Evolutionary conservation across 2,797 vertebrate species (phyloP).

Genomic region (Pyrocephalus nanus): DNA sequence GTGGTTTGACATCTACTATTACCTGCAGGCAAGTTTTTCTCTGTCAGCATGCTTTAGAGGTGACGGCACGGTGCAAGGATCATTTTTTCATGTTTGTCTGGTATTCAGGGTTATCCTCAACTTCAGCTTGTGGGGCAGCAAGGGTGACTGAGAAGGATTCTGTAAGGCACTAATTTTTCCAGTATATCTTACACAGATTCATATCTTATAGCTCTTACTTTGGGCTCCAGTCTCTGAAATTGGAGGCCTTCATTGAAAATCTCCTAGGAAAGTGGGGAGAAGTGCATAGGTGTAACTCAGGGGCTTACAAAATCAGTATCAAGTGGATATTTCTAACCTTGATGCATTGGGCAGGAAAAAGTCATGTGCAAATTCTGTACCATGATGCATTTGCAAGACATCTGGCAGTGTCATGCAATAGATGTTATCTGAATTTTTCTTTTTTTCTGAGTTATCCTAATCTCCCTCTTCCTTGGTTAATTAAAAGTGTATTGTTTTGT

Average conservation of each 20-base stretch:
- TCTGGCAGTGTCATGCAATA: not conserved
- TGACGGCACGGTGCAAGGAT: not conserved
- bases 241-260: not conserved
- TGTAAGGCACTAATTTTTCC: not conserved
- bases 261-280: not conserved
- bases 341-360: not conserved
- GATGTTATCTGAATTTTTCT: not conserved
- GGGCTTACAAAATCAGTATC: not conserved
- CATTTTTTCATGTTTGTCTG: not conserved
- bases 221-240: not conserved
- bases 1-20: not conserved
- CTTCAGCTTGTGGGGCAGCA: not conserved
- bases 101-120: not conserved
- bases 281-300: not conserved
- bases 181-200: not conserved
- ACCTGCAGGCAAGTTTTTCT: not conserved
- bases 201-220: not conserved
- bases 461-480: not conserved
- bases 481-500: not conserved
- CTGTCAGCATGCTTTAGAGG: not conserved
- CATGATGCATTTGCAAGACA: not conserved
- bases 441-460: not conserved
- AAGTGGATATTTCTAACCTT: not conserved
- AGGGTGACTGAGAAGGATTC: not conserved
- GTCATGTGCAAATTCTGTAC: not conserved